phyloP scores from a whole-genome alignment of 2,797 vertebrate genomes.

The Hafferia zeledoni region DNA sequence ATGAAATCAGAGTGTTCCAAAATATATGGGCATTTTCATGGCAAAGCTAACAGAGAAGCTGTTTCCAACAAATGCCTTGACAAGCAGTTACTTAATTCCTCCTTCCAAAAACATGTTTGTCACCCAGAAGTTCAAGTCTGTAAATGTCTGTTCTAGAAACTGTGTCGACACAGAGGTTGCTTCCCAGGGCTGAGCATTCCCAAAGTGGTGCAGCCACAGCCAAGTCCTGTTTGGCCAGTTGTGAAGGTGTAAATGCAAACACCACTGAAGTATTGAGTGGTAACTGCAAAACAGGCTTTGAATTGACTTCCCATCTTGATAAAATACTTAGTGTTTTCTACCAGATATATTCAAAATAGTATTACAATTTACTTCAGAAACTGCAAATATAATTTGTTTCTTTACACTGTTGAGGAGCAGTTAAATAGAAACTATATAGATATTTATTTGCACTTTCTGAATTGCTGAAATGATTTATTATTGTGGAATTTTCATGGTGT shows the following conservation, averaged over 20 bases:
- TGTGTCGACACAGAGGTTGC: accelerated
- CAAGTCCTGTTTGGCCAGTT: background rate
- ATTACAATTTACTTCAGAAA: slow-evolving; percentile 50
- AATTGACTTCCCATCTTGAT: background rate
- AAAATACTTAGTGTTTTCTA: slow-evolving; percentile 10
- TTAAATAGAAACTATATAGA: slow-evolving; percentile 70
- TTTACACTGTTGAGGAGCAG: slow-evolving; percentile 67
- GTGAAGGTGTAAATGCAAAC: background rate
- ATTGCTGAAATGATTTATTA: slow-evolving; percentile 65
- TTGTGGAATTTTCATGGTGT: slow-evolving; percentile 11
- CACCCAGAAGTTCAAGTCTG: background rate
- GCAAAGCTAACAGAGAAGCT: background rate
- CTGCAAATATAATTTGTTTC: slow-evolving; percentile 66
- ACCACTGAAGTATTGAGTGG: background rate
- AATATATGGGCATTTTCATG: background rate
- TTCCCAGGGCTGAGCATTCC: background rate
- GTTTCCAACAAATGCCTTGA: background rate
- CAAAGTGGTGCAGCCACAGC: background rate
- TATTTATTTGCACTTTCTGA: slow-evolving; percentile 65
- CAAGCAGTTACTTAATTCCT: background rate
- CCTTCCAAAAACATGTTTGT: background rate
- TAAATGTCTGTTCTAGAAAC: background rate
- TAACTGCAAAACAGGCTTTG: background rate
- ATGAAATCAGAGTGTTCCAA: background rate
- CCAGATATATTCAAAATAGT: slow-evolving; percentile 15